A percentile compares a stretch with the other conserved stretches of the same genome.
phyloP scores from a whole-genome alignment of 2,888 invertebrate species.

The Sturmia bella region DNA sequence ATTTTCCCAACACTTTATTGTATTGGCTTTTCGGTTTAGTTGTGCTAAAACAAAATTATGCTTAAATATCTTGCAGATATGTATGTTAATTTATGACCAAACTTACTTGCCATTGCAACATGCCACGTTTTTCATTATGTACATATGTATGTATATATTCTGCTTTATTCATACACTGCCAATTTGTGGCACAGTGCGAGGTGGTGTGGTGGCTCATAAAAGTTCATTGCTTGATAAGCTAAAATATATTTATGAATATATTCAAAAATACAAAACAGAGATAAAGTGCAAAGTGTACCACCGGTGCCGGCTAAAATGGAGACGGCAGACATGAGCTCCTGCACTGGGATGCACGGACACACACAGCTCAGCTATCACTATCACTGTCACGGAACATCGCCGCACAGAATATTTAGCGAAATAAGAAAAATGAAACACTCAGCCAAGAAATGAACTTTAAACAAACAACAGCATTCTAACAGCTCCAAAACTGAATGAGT shows the following conservation, averaged over 20 bases:
- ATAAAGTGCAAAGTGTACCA: constrained; percentile 2
- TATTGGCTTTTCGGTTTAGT: background rate
- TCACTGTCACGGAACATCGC: constrained; percentile 16
- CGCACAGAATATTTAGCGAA: constrained; percentile 9
- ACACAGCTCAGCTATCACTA: background rate
- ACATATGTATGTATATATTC: constrained; percentile 1
- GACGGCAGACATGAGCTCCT: constrained; percentile 6
- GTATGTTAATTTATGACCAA: constrained; percentile 49
- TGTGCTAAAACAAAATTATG: background rate
- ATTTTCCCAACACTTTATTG: constrained; percentile 5
- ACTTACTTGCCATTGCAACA: constrained; percentile 41
- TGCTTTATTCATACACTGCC: background rate
- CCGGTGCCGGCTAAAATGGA: constrained; percentile 50
- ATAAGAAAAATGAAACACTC: background rate
- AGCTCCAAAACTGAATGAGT: background rate
- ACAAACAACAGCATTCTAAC: constrained; percentile 7
- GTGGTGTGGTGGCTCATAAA: constrained; percentile 9
- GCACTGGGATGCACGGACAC: background rate
- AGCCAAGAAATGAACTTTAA: constrained; percentile 14
- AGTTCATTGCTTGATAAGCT: constrained; percentile 55
- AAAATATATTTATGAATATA: constrained; percentile 38
- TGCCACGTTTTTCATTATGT: constrained; percentile 7
- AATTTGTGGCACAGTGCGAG: background rate
- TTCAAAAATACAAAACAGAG: constrained; percentile 8
- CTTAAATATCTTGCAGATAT: constrained; percentile 41